Base-by-base conservation (phyloP, 2,797 vertebrate species). In the Megalops cyprinoides region DNA sequence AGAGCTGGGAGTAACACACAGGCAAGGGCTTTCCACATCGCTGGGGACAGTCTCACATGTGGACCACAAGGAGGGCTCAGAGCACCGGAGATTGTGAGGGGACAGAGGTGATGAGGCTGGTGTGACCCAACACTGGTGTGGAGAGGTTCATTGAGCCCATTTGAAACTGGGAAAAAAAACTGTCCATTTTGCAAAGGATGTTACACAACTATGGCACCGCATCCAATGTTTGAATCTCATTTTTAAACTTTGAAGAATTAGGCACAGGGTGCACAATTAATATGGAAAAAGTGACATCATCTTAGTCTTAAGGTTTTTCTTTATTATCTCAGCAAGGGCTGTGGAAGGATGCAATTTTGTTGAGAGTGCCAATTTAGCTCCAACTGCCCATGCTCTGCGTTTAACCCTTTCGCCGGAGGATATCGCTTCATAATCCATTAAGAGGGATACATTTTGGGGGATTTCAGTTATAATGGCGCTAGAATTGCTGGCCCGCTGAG, bases 401-500 rank as follows among this genome's bases (percentile, higher is more conserved):
- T n/a, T 95, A 94, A 94, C 94, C 89, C 91, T 92, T 94, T 90
- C 90, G 84, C 81, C 87, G 71, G 77, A 85, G 82, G 85, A 92
- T 84, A 86, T 87, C 82, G 86, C 87, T 88, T 90, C 83, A 85
- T 92, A 86, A 89, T 91, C 90, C 91, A 93, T 94, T 94, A 93
- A 88, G 84, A 87, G 79, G 87, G 81, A 86, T 82, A 88, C 87
- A 88, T 93, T 92, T 90, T 82, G 79, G 88, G 88, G 90, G 91
- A 90, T 91, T 93, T 93, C 83, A 90, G 85, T 85, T 87, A 87
- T 86, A 94, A 95, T 92, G 90, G 91, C 90, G 87, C 83, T 84
- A 87, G 91, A 94, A 94, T 93, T 94, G 92, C 91, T 90, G 79
- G 88, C 88, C 91, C 89, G 92, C 90, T 94, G 92, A 84, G 92